These are phyloP conservation scores for Sibirionetta formosa DNA, from an alignment of 2,797 vertebrate species.

Conservation along the genomic window DNA sequence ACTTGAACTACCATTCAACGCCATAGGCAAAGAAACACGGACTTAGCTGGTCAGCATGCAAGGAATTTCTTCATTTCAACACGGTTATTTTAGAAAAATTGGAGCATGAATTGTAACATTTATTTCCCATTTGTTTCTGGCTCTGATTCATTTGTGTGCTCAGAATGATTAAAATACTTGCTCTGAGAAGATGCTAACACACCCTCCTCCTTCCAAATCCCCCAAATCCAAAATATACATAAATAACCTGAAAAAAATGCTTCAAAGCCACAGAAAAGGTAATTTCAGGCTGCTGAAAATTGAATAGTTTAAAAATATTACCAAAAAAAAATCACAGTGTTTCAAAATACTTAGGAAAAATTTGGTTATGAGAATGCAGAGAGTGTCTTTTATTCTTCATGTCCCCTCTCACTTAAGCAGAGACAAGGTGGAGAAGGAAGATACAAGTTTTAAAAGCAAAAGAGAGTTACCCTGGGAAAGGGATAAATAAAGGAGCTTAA, in stretches of 20 bases:
- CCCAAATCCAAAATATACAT: neutral
- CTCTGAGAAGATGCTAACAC: neutral
- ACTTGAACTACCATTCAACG: neutral
- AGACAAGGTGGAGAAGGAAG: neutral
- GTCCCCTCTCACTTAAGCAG: neutral
- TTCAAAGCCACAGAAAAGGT: neutral
- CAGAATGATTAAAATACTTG: neutral
- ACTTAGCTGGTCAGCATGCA: neutral
- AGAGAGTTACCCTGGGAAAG: neutral
- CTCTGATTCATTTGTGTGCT: neutral
- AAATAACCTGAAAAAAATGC: neutral
- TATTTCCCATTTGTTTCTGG: slow-evolving; percentile 19
- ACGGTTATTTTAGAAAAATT: neutral
- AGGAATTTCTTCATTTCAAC: neutral
- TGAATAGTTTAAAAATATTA: neutral
- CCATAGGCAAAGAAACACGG: neutral
- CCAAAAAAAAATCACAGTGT: neutral
- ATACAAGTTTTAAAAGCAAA: neutral
- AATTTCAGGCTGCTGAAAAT: neutral
- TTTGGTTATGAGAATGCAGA: neutral
- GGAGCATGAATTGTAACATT: neutral
- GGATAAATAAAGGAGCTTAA: neutral
- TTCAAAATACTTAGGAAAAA: neutral
- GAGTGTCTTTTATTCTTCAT: neutral
- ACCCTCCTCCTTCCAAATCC: neutral